Base-by-base conservation (phyloP, 2,797 vertebrate species). In the Okamejei kenojei region DNA sequence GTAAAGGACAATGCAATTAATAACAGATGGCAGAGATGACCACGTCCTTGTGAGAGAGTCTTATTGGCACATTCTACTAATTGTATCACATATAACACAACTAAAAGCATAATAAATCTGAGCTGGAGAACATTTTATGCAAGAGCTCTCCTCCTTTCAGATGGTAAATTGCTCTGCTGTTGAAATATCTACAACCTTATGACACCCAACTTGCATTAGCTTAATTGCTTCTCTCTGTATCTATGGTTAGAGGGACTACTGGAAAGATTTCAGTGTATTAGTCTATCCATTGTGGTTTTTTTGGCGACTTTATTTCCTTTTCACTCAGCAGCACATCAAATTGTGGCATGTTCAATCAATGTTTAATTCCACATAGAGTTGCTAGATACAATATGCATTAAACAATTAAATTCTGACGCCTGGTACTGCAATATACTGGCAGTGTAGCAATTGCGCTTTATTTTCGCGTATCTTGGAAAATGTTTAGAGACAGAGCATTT, bases 51-150 rank as follows among this genome's bases (percentile, higher is more conserved):
- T 97, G 96, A 97, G 95, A 96, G 96, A 93, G 96, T 95, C 97
- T 97, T 97, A 97, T 98, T 98, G 98, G 97, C 97, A 98, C 97
- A 97, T 97, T 95, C 95, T 95, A 95, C 97, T 99, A 99, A 98
- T 98, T 98, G 97, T 97, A 98, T 98, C 97, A 97, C 97, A 97
- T 97, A 98, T 97, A 98, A 97, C 96, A 95, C 97, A 97, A 98
- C 97, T 99, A 99, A 99, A 99, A 98, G 98, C 98, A 96, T 98
- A 97, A 99, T 99, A 99, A 99, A 99, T 99, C 97, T 97, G 96
- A 95, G 96, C 94, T 95, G 94, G 95, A 95, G 96, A 97, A 97
- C 96, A 96, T 97, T 98, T 98, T 98, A 98, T 97, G 97, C 97
- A 97, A 97, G 96, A 96, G 95, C 96, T 97, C 97, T 96, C 96